Conservation (phyloP, 2,113 vertebrate species). For the Aphelocoma coerulescens region DNA sequence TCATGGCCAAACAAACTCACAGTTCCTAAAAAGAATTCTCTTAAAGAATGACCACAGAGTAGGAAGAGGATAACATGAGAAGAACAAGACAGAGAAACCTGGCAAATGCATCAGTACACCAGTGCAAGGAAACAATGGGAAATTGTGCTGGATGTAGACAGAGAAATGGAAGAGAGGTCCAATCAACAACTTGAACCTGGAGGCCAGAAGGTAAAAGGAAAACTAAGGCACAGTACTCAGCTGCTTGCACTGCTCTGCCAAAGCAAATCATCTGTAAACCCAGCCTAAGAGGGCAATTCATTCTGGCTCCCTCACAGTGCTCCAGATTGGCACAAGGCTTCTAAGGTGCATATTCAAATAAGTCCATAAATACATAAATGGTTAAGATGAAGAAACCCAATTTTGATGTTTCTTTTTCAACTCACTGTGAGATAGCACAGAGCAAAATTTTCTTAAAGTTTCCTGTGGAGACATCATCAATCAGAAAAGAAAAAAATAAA, state of each 20-base stretch:
- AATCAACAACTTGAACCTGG: background rate
- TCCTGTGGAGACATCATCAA: background rate
- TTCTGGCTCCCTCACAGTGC: background rate
- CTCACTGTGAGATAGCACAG: background rate
- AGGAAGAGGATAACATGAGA: background rate
- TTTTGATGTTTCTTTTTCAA: background rate
- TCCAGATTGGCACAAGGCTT: background rate
- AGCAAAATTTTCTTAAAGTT: background rate
- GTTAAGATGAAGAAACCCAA: background rate
- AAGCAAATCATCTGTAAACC: background rate
- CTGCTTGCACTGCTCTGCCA: background rate
- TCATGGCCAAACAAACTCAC: background rate
- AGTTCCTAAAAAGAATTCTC: background rate
- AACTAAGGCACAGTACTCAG: background rate
- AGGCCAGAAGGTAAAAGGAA: background rate
- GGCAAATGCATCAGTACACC: background rate
- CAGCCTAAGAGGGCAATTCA: background rate
- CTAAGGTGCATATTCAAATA: background rate
- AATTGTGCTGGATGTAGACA: background rate
- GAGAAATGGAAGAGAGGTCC: background rate
- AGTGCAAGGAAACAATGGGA: fast-evolving
- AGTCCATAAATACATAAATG: background rate
- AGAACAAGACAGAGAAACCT: background rate
- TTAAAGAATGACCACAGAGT: background rate
- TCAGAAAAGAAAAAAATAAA: background rate